These are phyloP conservation scores for Sitta europaea DNA, from an alignment of 2,113 vertebrate species.

Conservation along the genomic window DNA sequence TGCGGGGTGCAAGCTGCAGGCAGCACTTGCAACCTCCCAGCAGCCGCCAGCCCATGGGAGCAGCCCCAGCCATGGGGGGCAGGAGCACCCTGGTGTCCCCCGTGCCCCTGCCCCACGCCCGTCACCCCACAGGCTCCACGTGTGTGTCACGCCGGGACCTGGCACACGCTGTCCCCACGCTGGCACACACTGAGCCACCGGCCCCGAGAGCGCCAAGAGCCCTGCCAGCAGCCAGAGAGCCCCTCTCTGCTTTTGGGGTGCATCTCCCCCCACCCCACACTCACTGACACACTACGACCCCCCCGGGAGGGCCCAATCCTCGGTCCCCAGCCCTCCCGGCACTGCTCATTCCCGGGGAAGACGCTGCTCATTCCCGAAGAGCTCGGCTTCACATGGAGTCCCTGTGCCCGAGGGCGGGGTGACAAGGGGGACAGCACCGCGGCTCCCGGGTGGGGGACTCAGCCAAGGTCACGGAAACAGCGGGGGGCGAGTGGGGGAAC, in stretches of 20 bases:
- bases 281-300: background rate
- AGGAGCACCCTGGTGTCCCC: background rate
- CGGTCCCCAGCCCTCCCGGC: background rate
- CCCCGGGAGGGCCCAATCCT: no score
- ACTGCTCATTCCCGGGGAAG: background rate
- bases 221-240: background rate
- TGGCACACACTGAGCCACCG: background rate
- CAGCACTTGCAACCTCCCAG: background rate
- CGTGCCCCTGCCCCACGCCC: background rate
- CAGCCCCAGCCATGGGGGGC: no score
- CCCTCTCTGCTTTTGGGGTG: background rate
- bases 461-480: background rate
- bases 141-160: background rate
- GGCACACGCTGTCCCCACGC: background rate
- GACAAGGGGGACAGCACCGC: background rate
- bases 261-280: background rate
- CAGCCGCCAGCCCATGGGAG: background rate
- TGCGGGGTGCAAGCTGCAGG: background rate
- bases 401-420: background rate
- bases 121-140: background rate
- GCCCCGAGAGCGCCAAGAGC: background rate
- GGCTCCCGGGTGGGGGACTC: background rate
- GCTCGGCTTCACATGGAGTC: rapidly evolving
- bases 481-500: background rate
- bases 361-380: background rate